Conservation (phyloP, 2,888 invertebrate genomes). For the Tenthredo scrophulariae region DNA sequence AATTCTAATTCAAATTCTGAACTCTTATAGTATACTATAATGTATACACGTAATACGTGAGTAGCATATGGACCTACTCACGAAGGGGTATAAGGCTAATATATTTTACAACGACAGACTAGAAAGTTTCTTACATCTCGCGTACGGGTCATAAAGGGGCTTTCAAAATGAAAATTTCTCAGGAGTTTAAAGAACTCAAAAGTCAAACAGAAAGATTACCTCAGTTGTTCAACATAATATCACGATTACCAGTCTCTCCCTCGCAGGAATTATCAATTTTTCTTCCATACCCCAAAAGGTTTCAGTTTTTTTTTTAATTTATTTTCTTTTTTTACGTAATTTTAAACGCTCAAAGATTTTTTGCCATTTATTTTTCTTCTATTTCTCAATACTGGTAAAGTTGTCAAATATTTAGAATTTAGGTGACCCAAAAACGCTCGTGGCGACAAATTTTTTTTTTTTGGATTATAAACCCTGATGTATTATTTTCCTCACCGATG, state of each 20-base stretch:
- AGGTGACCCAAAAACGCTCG: not conserved
- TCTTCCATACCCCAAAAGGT: not conserved
- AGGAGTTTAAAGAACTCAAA: not conserved
- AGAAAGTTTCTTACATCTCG: not conserved
- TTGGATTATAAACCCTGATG: not conserved
- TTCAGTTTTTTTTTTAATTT: not conserved
- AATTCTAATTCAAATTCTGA: conserved; percentile 29
- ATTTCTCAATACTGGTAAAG: too few species aligned
- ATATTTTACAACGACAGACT: not conserved
- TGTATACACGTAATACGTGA: not conserved
- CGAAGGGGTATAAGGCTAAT: not conserved
- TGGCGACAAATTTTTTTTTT: not conserved
- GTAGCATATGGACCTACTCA: not conserved
- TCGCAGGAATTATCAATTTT: not conserved
- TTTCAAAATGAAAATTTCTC: not conserved
- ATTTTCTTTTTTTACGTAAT: too few species aligned
- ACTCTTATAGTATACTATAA: not conserved
- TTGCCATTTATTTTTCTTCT: too few species aligned
- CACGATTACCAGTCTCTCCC: not conserved
- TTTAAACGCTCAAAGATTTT: too few species aligned
- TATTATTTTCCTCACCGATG: not conserved
- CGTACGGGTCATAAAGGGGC: not conserved
- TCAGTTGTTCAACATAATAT: not conserved
- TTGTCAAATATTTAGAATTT: not conserved
- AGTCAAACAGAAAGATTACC: not conserved